A percentile compares a stretch with the other conserved stretches of the same genome.
Evolutionary conservation across 1,140 invertebrate species (phyloP).

Genomic region (Zaprionus ghesquierei): DNA sequence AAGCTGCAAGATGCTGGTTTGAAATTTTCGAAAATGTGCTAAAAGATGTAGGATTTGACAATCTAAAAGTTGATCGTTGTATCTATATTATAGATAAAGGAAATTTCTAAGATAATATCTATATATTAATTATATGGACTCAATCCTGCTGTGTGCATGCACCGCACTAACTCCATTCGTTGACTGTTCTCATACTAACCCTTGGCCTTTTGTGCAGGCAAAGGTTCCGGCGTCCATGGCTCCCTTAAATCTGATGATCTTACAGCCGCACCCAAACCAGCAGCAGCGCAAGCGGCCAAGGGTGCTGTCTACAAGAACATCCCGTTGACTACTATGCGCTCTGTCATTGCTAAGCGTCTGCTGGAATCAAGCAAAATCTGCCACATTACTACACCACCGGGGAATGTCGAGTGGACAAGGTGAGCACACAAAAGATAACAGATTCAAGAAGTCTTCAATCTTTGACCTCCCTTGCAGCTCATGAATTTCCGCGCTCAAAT

Average conservation of each 20-base stretch:
- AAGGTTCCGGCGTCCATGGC: slow-evolving; percentile 94
- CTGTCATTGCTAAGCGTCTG: slow-evolving; percentile 95
- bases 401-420: slow-evolving; percentile 93
- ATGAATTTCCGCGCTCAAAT: slow-evolving; percentile 87
- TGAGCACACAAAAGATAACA: slow-evolving; percentile 19
- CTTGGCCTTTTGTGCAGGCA: slow-evolving; percentile 84
- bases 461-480: slow-evolving; percentile 79
- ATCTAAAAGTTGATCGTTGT: too few relatives aligned
- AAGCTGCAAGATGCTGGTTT: too few relatives aligned
- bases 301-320: slow-evolving; percentile 88
- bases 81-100: too few relatives aligned
- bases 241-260: slow-evolving; percentile 95
- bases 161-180: slow-evolving; percentile 80
- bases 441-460: too few relatives aligned
- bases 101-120: too few relatives aligned
- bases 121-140: too few relatives aligned
- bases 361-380: slow-evolving; percentile 94
- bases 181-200: slow-evolving; percentile 68
- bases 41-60: too few relatives aligned
- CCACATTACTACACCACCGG: slow-evolving; percentile 98
- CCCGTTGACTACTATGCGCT: slow-evolving; percentile 93
- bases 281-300: slow-evolving; percentile 71
- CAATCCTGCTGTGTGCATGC: too few relatives aligned
- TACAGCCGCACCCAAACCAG: slow-evolving; percentile 83
- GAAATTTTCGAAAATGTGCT: too few relatives aligned